Percentiles rank a stretch among this genome's conserved stretches.
Conservation (phyloP, 2,113 vertebrate genomes). For the Hemichromis elongatus region DNA sequence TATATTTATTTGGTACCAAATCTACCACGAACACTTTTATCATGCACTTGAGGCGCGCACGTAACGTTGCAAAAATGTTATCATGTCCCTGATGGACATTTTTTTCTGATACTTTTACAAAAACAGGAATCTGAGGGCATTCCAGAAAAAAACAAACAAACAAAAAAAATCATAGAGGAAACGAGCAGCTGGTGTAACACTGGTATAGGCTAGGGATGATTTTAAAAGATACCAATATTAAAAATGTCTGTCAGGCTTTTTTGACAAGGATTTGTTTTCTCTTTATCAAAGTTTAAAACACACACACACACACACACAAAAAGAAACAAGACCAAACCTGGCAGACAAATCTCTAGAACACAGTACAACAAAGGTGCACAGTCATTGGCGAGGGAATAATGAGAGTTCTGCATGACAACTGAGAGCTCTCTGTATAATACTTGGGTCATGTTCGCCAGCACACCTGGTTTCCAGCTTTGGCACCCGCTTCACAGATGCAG, state of each 20-base stretch:
- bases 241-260: neutral
- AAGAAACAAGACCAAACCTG: neutral
- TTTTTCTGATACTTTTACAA: neutral
- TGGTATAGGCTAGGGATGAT: neutral
- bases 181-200: neutral
- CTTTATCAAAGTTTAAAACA: neutral
- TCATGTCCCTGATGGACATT: neutral
- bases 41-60: neutral
- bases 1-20: neutral
- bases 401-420: constrained; percentile 1
- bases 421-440: constrained; percentile 8
- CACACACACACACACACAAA: no score
- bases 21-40: neutral
- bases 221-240: neutral
- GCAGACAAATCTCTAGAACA: neutral
- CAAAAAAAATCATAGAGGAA: neutral
- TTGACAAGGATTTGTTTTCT: neutral
- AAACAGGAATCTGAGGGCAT: neutral
- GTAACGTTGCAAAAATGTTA: neutral
- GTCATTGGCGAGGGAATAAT: neutral
- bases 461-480: constrained; percentile 54
- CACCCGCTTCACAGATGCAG: constrained; percentile 29
- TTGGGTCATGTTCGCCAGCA: constrained; percentile 25
- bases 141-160: neutral
- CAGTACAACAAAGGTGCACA: neutral